Conservation (phyloP, 2,797 vertebrate species). For the Hozukius guyotensis region DNA sequence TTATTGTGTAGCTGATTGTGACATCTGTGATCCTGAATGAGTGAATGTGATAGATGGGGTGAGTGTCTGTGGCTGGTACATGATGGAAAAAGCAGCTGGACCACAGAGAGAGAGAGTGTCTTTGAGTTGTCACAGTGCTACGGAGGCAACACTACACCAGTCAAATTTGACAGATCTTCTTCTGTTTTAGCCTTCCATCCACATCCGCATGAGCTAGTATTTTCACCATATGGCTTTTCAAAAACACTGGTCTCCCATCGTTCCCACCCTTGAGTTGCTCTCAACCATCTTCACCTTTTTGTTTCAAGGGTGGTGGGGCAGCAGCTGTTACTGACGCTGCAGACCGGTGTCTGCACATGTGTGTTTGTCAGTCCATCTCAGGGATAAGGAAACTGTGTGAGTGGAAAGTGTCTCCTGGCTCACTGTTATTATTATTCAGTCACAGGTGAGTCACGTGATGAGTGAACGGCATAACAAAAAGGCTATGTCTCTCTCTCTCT, state of each 20-base stretch:
- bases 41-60: slow-evolving; percentile 28
- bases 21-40: not conserved
- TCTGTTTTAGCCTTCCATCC: not conserved
- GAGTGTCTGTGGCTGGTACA: not conserved
- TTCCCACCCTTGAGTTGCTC: not conserved
- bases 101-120: slow-evolving; percentile 24
- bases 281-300: not conserved
- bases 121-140: slow-evolving; percentile 21
- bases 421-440: slow-evolving; percentile 30
- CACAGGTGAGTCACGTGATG: slow-evolving; percentile 7
- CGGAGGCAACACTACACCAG: not conserved
- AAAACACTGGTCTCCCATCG: not conserved
- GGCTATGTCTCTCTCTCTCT: not conserved
- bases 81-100: slow-evolving; percentile 50
- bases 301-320: slow-evolving; percentile 5
- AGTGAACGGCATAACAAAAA: slow-evolving; percentile 6
- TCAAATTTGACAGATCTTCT: not conserved
- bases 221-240: not conserved
- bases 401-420: slow-evolving; percentile 29
- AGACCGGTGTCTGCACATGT: not conserved
- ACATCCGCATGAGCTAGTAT: not conserved
- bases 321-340: slow-evolving; percentile 54
- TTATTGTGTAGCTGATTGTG: not conserved
- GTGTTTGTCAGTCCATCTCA: slow-evolving; percentile 36
- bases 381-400: slow-evolving; percentile 40